Evolutionary conservation across 53 echinoderm and acorn worm genomes (phyloP), one percentile per base, ranked within the genome.

Genomic region (Henricia sp.): DNA sequence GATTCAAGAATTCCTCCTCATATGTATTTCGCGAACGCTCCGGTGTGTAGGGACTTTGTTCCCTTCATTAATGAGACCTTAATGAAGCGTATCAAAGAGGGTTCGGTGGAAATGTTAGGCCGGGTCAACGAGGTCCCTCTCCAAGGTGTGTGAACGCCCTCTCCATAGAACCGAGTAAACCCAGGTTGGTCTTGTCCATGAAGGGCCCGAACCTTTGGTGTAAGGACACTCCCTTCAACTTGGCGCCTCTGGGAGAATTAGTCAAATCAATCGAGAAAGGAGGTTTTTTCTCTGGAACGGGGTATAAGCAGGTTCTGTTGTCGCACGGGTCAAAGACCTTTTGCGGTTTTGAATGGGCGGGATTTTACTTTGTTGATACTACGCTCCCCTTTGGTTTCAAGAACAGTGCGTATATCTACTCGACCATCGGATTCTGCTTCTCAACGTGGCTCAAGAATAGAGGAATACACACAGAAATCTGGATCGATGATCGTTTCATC

Each of bases 331-430:
- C 66, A 3, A 66, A 36, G 37, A 66, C 66, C 14, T 66, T 66
- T 34, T 66, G 66, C 6, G 66, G 66, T 1, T 66, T 66, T 36
- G 66, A 66, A 21, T 66, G 66, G 66, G 66, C 66, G 11, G 66
- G 66, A 12, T 66, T 66, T 66, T 66, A 66, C 21, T 66, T 66
- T 34, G 66, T 66, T 12, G 37, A 66, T 36, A 12, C 66, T 5
- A 66, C 66, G 11, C 35, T 66, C 11, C 66, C 66, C 3, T 66
- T 66, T 14, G 66, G 66, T 12, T 66, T 66, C 14, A 55, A 55
- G 55, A 55, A 55, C 23, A 55, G 55, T 17, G 55, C 13, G 17
- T 19, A 21, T 55, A 21, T 66, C 11, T 66, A 66, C 23, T 66
- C 66, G 4, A 35, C 66, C 37, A 36, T 66, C 1, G 66, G 66